Evolutionary conservation across 2,113 vertebrate genomes (phyloP).

Genomic region (Lagopus muta): DNA sequence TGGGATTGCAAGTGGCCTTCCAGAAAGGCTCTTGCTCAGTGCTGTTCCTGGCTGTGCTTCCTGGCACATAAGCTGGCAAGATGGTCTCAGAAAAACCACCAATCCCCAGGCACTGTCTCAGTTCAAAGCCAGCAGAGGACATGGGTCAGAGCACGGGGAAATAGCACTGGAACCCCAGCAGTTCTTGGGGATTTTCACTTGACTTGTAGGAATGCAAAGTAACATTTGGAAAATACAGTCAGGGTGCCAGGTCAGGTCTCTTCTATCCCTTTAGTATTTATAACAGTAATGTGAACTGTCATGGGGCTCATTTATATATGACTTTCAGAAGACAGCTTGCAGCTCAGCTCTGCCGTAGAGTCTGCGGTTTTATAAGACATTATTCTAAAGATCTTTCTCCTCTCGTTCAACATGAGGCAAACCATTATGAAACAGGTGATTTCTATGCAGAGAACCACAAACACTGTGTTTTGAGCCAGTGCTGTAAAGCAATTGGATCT

Average conservation of each 20-base stretch:
- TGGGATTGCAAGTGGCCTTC: not conserved
- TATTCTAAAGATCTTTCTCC: not conserved
- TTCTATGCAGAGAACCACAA: not conserved
- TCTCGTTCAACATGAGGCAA: not conserved
- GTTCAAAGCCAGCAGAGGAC: conserved; percentile 8
- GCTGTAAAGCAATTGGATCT: not conserved
- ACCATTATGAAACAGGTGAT: not conserved
- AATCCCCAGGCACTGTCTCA: not conserved
- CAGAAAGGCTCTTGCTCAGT: not conserved
- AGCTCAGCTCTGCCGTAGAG: not conserved
- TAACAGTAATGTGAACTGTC: conserved; percentile 54
- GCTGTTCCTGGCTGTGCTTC: not conserved
- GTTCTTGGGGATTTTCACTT: conserved; percentile 19
- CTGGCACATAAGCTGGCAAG: not conserved
- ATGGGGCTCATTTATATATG: not conserved
- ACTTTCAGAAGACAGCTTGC: conserved; percentile 27
- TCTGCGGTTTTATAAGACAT: not conserved
- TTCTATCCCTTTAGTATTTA: conserved; percentile 59
- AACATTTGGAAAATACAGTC: not conserved
- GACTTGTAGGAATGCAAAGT: conserved; percentile 45
- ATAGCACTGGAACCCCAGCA: not conserved
- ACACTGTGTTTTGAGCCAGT: not conserved
- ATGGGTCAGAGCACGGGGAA: not conserved
- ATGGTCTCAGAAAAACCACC: conserved; percentile 47
- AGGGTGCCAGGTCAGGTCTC: conserved; percentile 12